Conservation (phyloP, 53 echinoderm and acorn worm genomes). For the Stichopus horrens region DNA sequence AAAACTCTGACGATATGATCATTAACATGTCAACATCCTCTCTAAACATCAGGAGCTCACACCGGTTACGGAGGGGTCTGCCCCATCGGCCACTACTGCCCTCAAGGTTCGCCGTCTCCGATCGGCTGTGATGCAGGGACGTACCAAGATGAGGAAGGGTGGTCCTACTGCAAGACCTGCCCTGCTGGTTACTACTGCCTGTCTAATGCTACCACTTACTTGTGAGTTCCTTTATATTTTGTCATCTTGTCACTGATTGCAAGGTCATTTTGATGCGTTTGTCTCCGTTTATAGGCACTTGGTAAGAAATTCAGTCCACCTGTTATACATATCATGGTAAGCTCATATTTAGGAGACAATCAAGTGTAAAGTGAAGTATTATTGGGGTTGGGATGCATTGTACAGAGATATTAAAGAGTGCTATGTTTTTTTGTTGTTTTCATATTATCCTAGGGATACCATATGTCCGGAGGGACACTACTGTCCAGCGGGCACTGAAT, state of each 20-base stretch:
- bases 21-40: no score
- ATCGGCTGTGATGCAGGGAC: conserved; percentile 77
- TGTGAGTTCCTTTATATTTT: conserved; percentile 45
- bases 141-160: conserved; percentile 90
- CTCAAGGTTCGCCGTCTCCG: conserved; percentile 68
- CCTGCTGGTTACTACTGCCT: conserved; percentile 93
- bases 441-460: conserved; percentile 58
- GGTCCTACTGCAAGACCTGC: conserved; percentile 70
- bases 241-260: background rate
- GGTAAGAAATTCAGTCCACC: no score
- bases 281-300: background rate
- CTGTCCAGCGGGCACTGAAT: conserved; percentile 84
- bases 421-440: no score
- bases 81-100: conserved; percentile 77
- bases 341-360: no score
- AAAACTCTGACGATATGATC: no score
- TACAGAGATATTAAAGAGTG: background rate
- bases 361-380: no score
- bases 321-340: no score
- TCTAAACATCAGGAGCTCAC: conserved; percentile 62
- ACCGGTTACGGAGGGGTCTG: conserved; percentile 93
- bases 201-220: conserved; percentile 77
- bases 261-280: background rate
- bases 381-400: background rate
- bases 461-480: conserved; percentile 88